Base-by-base conservation (phyloP, 2,113 vertebrate species). In the Lethenteron camtschaticum region DNA sequence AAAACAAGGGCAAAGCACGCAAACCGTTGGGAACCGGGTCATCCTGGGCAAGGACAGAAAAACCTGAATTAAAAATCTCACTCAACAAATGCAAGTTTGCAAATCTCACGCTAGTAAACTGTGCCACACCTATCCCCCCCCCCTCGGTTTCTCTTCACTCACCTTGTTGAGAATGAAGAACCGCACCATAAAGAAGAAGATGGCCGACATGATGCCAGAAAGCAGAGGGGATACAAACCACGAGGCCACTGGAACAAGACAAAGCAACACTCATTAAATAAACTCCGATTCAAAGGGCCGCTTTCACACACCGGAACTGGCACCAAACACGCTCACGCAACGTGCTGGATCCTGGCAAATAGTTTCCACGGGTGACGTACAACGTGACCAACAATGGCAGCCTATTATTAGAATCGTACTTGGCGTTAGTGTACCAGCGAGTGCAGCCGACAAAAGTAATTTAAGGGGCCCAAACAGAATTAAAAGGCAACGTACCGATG, bases 141-240 rank as follows among this genome's bases (percentile, higher is more conserved):
- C 41, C 41, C 41, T 41, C 41, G 41, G 41, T 41, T 41, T 41
- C 41, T 41, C 41, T 41, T 41, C 24, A 66, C 77, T 81, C 82
- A 91, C 92, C 87, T 96, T 90, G 41, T 69, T 74, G 57, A 97
- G 84, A 69, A 97, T 97, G 81, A 87, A 84, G 75, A 76, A 84
- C 55, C 78, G 85, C 68, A 97, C 84, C 0, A 85, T 77, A 77
- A 84, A 94, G 79, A 97, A 97, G 55, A 97, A 83, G 74, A 88
- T 24, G 71, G 85, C 89, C 75, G 92, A 97, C 89, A 90, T 95
- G 73, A 87, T 78, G 66, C 92, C 92, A 1, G 92, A 97, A 24
- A 97, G 84, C 56, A 97, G 78, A 5, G 92, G 92, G 0, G 92
- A 96, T 73, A 97, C 78, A 79, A 97, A 97, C 92, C 92, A 97